phyloP scores from a whole-genome alignment of 2,113 vertebrate genomes.

The Cyphomyrus discorhynchus region DNA sequence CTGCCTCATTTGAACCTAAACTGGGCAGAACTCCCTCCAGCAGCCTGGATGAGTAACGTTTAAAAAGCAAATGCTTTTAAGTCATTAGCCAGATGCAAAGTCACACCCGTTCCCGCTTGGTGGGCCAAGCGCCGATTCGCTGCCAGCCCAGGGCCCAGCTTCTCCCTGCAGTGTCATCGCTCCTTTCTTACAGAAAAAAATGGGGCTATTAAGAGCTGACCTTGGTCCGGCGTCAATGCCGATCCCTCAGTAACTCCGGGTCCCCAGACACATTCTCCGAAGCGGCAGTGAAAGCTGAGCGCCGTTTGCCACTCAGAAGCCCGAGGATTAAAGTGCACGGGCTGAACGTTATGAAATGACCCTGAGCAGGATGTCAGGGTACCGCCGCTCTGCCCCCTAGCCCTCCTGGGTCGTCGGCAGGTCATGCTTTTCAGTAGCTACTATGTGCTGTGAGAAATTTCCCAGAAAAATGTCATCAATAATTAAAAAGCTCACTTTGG shows the following conservation, averaged over 20 bases:
- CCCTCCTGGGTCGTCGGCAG: not conserved
- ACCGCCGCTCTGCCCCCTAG: too few species aligned
- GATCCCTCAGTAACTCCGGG: not conserved
- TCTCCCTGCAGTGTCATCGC: not conserved
- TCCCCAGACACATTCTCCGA: not conserved
- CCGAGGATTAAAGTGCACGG: not conserved
- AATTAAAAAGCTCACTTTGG: not conserved
- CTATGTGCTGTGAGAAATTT: not conserved
- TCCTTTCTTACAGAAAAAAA: not conserved
- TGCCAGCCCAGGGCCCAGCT: not conserved
- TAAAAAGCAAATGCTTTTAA: slow-evolving; percentile 12
- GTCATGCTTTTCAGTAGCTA: not conserved
- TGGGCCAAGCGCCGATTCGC: not conserved
- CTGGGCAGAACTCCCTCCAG: not conserved
- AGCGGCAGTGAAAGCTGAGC: not conserved
- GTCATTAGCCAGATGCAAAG: not conserved
- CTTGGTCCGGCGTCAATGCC: not conserved
- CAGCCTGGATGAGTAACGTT: not conserved
- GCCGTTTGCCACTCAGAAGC: not conserved
- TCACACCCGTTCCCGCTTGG: not conserved
- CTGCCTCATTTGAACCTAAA: not conserved
- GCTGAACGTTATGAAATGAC: not conserved
- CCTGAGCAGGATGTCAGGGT: not conserved
- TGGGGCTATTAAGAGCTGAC: not conserved
- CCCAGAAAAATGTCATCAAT: not conserved